A percentile compares a stretch with the other conserved stretches of the same genome.
These are phyloP conservation scores for Mastacembelus armatus DNA, from an alignment of 2,797 vertebrate species.

Conservation along the genomic window DNA sequence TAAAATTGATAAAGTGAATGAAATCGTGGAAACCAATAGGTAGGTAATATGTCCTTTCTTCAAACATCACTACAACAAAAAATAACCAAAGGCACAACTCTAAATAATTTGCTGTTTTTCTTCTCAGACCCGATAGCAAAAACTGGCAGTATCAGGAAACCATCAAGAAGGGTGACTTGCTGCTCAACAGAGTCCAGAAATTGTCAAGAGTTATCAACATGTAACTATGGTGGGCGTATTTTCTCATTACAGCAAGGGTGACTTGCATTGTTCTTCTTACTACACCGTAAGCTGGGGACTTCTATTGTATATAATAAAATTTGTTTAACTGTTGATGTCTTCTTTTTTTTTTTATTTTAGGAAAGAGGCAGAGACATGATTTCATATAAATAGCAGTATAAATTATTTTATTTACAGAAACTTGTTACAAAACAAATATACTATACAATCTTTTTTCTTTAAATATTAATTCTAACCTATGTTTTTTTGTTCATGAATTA, in stretches of 20 bases:
- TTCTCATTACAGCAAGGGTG: slow-evolving; percentile 30
- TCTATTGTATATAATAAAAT: slow-evolving; percentile 86
- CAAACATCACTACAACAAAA: not conserved
- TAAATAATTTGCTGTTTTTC: not conserved
- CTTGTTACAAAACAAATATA: slow-evolving; percentile 99
- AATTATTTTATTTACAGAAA: slow-evolving; percentile 99
- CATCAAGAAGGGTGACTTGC: slow-evolving; percentile 98
- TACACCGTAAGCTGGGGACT: slow-evolving; percentile 61
- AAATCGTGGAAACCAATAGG: slow-evolving; percentile 99
- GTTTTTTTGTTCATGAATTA: slow-evolving; percentile 99
- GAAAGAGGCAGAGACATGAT: slow-evolving; percentile 78
- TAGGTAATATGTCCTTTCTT: slow-evolving; percentile 83
- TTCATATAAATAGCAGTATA: slow-evolving; percentile 99
- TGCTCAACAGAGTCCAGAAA: slow-evolving; percentile 99
- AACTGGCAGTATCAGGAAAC: slow-evolving; percentile 99
- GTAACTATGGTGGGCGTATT: slow-evolving; percentile 78
- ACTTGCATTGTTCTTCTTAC: slow-evolving; percentile 45
- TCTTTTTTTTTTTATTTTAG: slow-evolving; percentile 22
- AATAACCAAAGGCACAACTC: not conserved
- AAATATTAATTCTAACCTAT: slow-evolving; percentile 99
- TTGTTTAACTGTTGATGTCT: slow-evolving; percentile 63
- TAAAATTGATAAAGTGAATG: slow-evolving; percentile 99
- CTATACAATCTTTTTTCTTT: slow-evolving; percentile 99
- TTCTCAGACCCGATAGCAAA: slow-evolving; percentile 95
- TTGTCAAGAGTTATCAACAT: slow-evolving; percentile 98